Evolutionary conservation across 2,888 invertebrate species (phyloP).

Genomic region (Elgonia sp.): DNA sequence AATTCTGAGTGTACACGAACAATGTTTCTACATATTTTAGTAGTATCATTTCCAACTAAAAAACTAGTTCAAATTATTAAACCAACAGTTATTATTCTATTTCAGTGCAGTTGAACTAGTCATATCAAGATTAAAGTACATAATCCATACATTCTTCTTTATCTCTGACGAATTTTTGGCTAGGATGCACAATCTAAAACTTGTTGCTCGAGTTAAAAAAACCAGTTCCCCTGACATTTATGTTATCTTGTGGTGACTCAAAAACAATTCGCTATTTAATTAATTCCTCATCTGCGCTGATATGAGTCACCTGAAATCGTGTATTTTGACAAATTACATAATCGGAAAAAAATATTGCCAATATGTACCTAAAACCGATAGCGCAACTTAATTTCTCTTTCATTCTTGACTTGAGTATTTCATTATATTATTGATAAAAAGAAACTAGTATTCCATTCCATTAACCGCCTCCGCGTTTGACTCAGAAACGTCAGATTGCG

Average conservation of each 20-base stretch:
- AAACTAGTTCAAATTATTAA: no score
- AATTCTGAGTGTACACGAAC: no score
- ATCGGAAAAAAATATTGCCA: neutral
- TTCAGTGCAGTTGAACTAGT: no score
- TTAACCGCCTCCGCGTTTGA: slow-evolving; percentile 61
- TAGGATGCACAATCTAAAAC: neutral
- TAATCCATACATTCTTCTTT: no score
- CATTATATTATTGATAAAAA: slow-evolving; percentile 19
- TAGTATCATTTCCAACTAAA: no score
- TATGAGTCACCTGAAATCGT: neutral
- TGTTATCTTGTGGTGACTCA: neutral
- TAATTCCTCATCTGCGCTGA: slow-evolving; percentile 18
- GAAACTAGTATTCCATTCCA: slow-evolving; percentile 36
- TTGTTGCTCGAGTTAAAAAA: neutral
- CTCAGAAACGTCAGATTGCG: slow-evolving; percentile 61
- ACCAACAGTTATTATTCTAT: no score
- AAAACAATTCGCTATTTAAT: slow-evolving; percentile 4
- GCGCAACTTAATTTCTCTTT: no score
- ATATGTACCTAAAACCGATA: neutral
- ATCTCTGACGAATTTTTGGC: no score
- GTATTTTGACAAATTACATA: neutral
- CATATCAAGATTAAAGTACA: no score
- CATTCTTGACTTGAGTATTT: no score
- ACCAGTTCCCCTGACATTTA: slow-evolving; percentile 9
- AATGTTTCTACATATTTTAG: no score